Percentiles rank a stretch among this genome's conserved stretches.
Conservation (phyloP, 2,888 invertebrate species). For the Torymus aiolomorphi region DNA sequence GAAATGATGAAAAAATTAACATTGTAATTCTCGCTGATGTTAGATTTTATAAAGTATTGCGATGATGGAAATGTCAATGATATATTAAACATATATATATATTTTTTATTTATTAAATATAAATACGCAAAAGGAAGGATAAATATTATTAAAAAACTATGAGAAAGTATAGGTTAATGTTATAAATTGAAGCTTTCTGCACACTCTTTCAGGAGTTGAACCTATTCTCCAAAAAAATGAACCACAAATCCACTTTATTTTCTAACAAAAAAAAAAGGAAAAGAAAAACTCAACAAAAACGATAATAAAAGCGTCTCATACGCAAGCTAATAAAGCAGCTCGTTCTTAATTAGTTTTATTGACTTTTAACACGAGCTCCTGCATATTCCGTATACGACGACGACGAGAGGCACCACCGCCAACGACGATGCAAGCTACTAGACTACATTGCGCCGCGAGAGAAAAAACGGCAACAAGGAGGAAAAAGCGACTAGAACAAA, state of each 20-base stretch:
- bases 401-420: constrained; percentile 23
- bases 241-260: not conserved
- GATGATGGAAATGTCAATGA: too few species aligned
- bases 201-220: too few species aligned
- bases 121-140: too few species aligned
- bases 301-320: not conserved
- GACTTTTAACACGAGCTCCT: constrained; percentile 49
- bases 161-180: too few species aligned
- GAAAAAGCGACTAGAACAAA: not conserved
- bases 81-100: too few species aligned
- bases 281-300: not conserved
- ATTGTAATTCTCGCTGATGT: not conserved
- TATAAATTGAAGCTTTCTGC: too few species aligned
- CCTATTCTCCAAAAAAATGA: not conserved
- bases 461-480: constrained; percentile 6
- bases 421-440: constrained; percentile 17
- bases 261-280: not conserved
- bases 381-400: constrained; percentile 31
- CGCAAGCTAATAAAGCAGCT: constrained; percentile 37
- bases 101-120: too few species aligned
- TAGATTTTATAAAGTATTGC: too few species aligned
- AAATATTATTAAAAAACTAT: too few species aligned
- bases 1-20: not conserved
- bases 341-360: constrained; percentile 48
- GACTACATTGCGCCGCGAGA: not conserved